Conservation (phyloP, 2,113 vertebrate genomes). For the Prolemur simus region DNA sequence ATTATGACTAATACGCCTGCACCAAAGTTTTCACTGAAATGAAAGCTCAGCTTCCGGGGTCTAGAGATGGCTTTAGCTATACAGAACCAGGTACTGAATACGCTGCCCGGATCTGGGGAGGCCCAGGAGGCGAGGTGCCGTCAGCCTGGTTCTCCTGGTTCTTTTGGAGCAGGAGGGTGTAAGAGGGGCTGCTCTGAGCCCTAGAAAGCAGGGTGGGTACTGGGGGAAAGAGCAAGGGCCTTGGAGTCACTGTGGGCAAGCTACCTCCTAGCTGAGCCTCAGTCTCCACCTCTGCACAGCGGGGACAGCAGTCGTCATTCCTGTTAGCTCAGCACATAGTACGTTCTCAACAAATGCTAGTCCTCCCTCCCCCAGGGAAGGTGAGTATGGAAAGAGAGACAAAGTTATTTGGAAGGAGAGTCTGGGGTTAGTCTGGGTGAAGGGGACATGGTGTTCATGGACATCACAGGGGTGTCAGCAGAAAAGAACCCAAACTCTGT, state of each 20-base stretch:
- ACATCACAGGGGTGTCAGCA: not conserved
- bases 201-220: not conserved
- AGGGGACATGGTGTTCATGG: not conserved
- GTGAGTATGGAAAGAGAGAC: not conserved
- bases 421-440: not conserved
- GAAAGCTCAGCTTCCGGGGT: not conserved
- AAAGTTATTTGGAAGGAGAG: not conserved
- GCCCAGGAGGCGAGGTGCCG: not conserved
- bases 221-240: not conserved
- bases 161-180: not conserved
- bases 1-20: not conserved
- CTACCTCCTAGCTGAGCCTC: not conserved
- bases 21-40: not conserved
- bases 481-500: too few relatives aligned
- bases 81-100: not conserved
- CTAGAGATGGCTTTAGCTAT: not conserved
- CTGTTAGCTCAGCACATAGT: not conserved
- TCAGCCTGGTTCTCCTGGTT: not conserved
- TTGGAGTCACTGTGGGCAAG: not conserved
- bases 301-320: not conserved
- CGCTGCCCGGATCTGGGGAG: not conserved
- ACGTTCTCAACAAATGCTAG: not conserved
- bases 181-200: not conserved
- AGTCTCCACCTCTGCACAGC: not conserved
- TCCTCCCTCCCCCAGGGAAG: not conserved